A percentile compares a stretch with the other conserved stretches of the same genome.
Conservation (phyloP, 2,888 invertebrate genomes). For the Marasmarcha lunaedactyla region DNA sequence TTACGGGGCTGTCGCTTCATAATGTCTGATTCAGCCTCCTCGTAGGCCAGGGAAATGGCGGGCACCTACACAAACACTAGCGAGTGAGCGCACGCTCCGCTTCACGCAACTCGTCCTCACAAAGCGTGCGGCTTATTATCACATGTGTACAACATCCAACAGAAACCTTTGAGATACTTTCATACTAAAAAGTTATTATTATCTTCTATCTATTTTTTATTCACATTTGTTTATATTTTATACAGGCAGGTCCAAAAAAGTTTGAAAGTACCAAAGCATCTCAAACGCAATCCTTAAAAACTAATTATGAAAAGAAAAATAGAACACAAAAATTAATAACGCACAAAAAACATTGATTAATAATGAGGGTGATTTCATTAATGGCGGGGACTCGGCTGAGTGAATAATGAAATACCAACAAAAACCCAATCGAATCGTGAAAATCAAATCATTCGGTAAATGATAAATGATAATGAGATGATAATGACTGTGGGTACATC, state of each 20-base stretch:
- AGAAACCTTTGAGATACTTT: constrained; percentile 33
- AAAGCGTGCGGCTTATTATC: constrained; percentile 47
- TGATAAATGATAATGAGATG: constrained; percentile 33
- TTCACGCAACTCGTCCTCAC: constrained; percentile 19
- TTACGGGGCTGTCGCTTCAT: constrained; percentile 99
- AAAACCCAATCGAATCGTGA: constrained; percentile 22
- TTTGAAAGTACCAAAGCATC: neutral
- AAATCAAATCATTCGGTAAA: constrained; percentile 19
- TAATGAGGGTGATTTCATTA: constrained; percentile 49
- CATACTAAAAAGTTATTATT: constrained; percentile 15
- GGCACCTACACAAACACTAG: constrained; percentile 84
- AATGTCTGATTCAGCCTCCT: constrained; percentile 98
- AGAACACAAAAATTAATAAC: constrained; percentile 27
- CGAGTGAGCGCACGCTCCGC: constrained; percentile 43
- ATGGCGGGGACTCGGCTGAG: constrained; percentile 28
- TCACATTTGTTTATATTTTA: too few species aligned
- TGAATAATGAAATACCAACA: too few species aligned
- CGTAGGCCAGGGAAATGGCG: constrained; percentile 98
- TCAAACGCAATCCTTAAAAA: constrained; percentile 35
- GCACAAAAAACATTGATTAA: constrained; percentile 52
- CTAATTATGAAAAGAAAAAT: constrained; percentile 47
- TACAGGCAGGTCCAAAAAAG: neutral
- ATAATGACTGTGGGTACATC: constrained; percentile 35
- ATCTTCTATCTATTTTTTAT: too few species aligned
- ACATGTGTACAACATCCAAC: constrained; percentile 63